Conservation (phyloP, 2,888 invertebrate species). For the Yponomeuta evonymella region DNA sequence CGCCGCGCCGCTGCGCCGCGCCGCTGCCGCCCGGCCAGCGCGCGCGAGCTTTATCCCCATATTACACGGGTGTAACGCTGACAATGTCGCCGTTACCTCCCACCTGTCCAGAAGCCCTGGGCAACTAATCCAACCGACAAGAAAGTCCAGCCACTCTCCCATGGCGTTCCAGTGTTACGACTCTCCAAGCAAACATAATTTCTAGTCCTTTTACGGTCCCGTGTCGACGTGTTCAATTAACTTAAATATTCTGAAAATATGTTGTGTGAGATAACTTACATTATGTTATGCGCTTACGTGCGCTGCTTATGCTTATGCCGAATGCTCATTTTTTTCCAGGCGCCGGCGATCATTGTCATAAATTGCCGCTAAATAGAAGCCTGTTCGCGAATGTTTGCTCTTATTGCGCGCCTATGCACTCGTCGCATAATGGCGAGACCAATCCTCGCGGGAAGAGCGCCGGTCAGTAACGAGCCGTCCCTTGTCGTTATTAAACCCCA, state of each 20-base stretch:
- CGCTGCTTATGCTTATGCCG: conserved; percentile 15
- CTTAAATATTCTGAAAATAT: not conserved
- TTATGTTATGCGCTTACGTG: not conserved
- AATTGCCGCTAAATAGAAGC: conserved; percentile 36
- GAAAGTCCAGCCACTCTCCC: not conserved
- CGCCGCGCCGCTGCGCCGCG: conserved; percentile 30
- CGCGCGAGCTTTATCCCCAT: conserved; percentile 50
- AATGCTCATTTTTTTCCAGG: conserved; percentile 7
- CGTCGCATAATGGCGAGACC: conserved; percentile 50
- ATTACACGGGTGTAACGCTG: conserved; percentile 74
- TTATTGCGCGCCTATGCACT: conserved; percentile 45
- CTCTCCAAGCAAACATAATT: not conserved
- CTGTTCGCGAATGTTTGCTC: conserved; percentile 47
- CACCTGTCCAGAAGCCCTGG: not conserved
- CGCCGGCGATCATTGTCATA: conserved; percentile 23
- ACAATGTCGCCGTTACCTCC: conserved; percentile 48
- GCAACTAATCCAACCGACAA: not conserved
- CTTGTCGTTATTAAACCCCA: conserved; percentile 59
- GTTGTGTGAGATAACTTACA: conserved; percentile 9
- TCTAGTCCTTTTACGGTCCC: conserved; percentile 3
- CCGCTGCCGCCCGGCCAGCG: conserved; percentile 8
- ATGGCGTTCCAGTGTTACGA: conserved; percentile 2
- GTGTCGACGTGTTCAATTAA: not conserved
- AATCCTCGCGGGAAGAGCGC: conserved; percentile 52
- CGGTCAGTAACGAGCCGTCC: conserved; percentile 53